Evolutionary conservation across 2,797 vertebrate species (phyloP), one percentile per base, ranked within the genome.

Genomic region (Gobio occitaniae): DNA sequence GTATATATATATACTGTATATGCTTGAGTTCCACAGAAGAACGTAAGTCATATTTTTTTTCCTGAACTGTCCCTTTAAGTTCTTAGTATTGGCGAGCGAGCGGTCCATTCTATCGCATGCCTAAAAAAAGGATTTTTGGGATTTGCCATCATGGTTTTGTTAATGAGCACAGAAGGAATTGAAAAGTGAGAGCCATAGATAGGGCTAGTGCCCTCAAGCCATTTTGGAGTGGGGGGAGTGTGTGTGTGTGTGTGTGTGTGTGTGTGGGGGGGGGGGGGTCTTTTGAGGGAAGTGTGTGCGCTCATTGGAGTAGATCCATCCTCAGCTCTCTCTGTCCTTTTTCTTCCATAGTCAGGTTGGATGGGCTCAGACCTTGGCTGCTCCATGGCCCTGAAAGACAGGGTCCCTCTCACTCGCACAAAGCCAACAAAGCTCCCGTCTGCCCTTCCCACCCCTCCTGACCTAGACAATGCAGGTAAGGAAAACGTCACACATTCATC

Each of bases 401-500:
- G 74, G 82, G 79, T 86, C 87, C 71, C 77, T 87, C 71, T 89
- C 63, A 41, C 69, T 76, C 78, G 80, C 74, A 90, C 90, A 90
- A 88, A 90, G 85, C 81, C 80, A 87, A 91, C 90, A 91, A 88
- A 90, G 88, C 84, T 78, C 74, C 74, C 32, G 50, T 63, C 85
- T 47, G 65, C 85, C 85, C 83, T 88, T 78, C 87, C 84, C 86
- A 87, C 86, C 88, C 88, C 84, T 86, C 29, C 83, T 87, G 85
- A 84, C 86, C 82, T 56, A 81, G 85, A 92, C 89, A 92, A 91
- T 89, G 81, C 87, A 86, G 88, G 87, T 89, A 89, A 87, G 87
- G 87, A 89, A 90, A 90, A 90, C 82, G 87, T 91, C 91, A 88
- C 86, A 88, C 88, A 91, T 90, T 91, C 89, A 90, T 69, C 29